Conservation (phyloP, 2,797 vertebrate genomes). For the Atherinosoma microstoma region DNA sequence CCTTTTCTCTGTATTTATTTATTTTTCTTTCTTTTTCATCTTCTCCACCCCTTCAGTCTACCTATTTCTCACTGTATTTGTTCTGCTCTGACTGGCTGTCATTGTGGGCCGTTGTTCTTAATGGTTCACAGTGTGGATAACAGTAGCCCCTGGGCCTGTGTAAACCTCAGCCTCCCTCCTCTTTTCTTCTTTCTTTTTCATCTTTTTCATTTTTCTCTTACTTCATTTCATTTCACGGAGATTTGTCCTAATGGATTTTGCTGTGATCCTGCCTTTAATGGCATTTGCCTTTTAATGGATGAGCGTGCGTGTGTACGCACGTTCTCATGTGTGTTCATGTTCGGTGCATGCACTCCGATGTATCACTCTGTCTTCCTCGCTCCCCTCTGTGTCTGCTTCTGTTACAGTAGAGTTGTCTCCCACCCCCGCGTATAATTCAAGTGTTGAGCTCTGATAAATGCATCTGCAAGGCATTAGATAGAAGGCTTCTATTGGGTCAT, state of each 20-base stretch:
- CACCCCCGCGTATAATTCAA: slow-evolving; percentile 74
- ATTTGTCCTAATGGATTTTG: slow-evolving; percentile 81
- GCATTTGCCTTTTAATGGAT: slow-evolving; percentile 67
- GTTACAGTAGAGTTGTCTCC: slow-evolving; percentile 51
- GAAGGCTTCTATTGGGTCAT: slow-evolving; percentile 53
- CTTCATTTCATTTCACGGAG: slow-evolving; percentile 80
- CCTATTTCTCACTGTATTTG: slow-evolving; percentile 27
- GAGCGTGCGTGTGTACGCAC: neutral
- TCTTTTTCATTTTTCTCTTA: slow-evolving; percentile 70
- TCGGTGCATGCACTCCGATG: slow-evolving; percentile 35
- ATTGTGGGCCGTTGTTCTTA: slow-evolving; percentile 60
- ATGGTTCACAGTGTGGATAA: slow-evolving; percentile 63
- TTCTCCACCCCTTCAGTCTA: slow-evolving; percentile 8
- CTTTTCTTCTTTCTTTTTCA: slow-evolving; percentile 54
- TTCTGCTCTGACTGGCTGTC: slow-evolving; percentile 47
- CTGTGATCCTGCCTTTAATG: slow-evolving; percentile 72
- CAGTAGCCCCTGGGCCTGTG: slow-evolving; percentile 53
- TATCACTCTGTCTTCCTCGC: slow-evolving; percentile 29
- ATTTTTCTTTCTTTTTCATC: slow-evolving; percentile 25
- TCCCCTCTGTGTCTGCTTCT: slow-evolving; percentile 24
- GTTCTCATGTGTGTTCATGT: neutral
- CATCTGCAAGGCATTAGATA: slow-evolving; percentile 64
- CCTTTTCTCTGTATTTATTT: slow-evolving; percentile 3
- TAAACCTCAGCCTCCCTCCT: slow-evolving; percentile 41
- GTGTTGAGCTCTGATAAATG: slow-evolving; percentile 73